Evolutionary conservation across 2,888 invertebrate genomes (phyloP), one percentile per base, ranked within the genome.

Genomic region (Litoditis marina): DNA sequence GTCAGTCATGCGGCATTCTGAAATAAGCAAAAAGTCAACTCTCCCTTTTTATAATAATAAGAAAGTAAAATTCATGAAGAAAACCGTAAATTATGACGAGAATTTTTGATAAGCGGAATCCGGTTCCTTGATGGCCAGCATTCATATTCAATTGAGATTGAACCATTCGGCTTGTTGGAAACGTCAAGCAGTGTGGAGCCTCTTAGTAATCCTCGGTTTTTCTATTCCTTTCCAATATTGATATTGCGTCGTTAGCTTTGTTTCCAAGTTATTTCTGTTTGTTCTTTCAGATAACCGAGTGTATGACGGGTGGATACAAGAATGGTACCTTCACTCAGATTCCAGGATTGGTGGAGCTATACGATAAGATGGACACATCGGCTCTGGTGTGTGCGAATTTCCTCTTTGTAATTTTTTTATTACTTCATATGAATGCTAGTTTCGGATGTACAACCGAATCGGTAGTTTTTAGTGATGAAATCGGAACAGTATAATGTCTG

Each of bases 321-420:
- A 71, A 74, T 22, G 68, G 74, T 8, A 63, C 66, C 31, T 77
- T 73, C 54, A 47, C 63, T 1, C 69, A 77, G 34, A 63, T 78
- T 31, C 65, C 70, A 11, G 52, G 64, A 27, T 58, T 77, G 50
- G 54, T 58, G 3, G 65, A 65, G 0, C 63, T 72, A 16, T 44
- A 46, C 31, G 22, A 61, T 13, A 56, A 49, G 25, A 66, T 69
- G 57, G 52, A 42, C 16, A 36, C 44, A 7, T 77, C 74, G 25
- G 53, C 57, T 3, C 68, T 63, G 62, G 70, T 68, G 25, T 25
- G n/a, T 39, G 11, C n/a, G n/a, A 39, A 39, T 13, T 39, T 13
- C n/a, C 11, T n/a, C 11, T 39, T 39, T 39, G 39, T 7, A 11
- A 39, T 39, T 39, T 13, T n/a, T 39, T 39, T 39, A 39, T 39